Percentiles rank a stretch among this genome's conserved stretches.
phyloP scores from a whole-genome alignment of 2,797 vertebrate genomes.

The Peromyscus attwateri region DNA sequence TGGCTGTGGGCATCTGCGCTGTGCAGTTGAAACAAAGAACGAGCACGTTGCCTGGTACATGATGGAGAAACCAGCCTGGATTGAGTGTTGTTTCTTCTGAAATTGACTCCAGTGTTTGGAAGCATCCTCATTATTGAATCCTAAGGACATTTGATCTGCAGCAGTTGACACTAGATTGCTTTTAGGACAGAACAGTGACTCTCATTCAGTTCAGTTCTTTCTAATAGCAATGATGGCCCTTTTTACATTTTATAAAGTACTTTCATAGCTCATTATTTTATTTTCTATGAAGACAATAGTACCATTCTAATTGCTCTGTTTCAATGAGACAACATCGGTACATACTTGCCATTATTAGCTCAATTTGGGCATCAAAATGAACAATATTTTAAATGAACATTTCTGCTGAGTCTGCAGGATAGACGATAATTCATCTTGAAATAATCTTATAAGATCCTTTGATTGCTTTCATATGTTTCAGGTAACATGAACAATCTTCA shows the following conservation, averaged over 20 bases:
- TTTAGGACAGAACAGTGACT: constrained; percentile 45
- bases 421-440: constrained; percentile 56
- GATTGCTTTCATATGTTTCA: constrained; percentile 10
- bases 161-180: constrained; percentile 45
- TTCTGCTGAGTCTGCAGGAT: constrained; percentile 47
- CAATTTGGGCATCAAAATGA: background rate
- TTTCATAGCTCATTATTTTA: constrained; percentile 42
- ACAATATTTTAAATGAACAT: constrained; percentile 21
- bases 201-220: constrained; percentile 26
- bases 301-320: constrained; percentile 6
- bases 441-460: background rate
- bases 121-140: constrained; percentile 23
- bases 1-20: background rate
- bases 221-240: constrained; percentile 29
- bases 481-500: constrained; percentile 25
- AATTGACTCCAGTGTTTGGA: constrained; percentile 31
- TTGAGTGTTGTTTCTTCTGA: constrained; percentile 18
- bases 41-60: background rate
- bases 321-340: background rate
- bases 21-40: background rate
- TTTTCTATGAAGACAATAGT: constrained; percentile 14
- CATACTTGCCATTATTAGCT: constrained; percentile 27
- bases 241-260: constrained; percentile 48
- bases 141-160: constrained; percentile 15
- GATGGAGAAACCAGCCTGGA: background rate